Conservation (phyloP, 2,113 vertebrate genomes). For the Zingel zingel region DNA sequence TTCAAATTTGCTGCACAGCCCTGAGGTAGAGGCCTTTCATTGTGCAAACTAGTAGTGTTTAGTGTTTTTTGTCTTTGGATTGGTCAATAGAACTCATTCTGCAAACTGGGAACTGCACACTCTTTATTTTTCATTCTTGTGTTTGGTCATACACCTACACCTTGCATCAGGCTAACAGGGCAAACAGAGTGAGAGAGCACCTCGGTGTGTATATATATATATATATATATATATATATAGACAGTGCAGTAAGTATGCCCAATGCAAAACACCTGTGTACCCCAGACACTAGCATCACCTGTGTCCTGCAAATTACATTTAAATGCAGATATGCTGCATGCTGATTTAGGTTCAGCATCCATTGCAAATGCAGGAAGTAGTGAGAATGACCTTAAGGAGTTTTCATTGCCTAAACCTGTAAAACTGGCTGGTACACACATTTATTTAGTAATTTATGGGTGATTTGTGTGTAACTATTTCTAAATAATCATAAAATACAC, state of each 20-base stretch:
- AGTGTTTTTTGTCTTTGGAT: background rate
- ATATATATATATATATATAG: too few relatives aligned
- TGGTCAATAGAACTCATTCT: background rate
- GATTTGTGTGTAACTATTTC: background rate
- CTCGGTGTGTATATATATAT: too few relatives aligned
- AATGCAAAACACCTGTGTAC: slow-evolving; percentile 4
- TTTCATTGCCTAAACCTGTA: background rate
- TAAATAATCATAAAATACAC: background rate
- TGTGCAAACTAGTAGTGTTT: background rate
- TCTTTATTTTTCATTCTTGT: background rate
- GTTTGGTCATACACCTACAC: background rate
- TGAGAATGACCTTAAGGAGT: background rate
- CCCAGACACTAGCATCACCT: background rate
- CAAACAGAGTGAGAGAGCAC: background rate
- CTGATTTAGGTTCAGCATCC: background rate
- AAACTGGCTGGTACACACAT: background rate
- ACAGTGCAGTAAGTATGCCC: background rate
- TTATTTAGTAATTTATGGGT: background rate
- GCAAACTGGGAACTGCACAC: background rate
- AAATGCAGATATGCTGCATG: background rate
- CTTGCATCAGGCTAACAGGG: background rate
- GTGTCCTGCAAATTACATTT: background rate
- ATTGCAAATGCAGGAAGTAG: background rate
- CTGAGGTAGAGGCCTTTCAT: background rate
- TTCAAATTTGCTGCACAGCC: background rate